Percentiles rank a stretch among this genome's conserved stretches.
Conservation (phyloP, 1,140 invertebrate species). For the Rhopalosiphum maidis region DNA sequence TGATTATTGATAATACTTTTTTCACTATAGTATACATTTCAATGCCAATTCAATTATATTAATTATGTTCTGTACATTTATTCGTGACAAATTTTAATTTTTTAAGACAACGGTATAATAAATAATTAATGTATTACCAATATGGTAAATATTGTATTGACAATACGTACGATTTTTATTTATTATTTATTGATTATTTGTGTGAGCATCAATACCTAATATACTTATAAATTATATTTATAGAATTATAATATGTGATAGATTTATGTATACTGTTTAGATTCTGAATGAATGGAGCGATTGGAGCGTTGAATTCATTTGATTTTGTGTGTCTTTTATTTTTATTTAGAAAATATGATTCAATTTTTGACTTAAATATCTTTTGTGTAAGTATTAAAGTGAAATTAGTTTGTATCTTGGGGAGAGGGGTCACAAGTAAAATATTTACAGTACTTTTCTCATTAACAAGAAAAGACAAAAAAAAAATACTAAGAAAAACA, state of each 20-base stretch:
- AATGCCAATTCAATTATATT: constrained; percentile 24
- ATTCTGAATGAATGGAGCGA: no score
- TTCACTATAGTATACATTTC: background rate
- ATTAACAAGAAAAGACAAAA: background rate
- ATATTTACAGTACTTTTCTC: background rate
- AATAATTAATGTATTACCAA: background rate
- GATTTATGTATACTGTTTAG: background rate
- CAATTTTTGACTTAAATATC: background rate
- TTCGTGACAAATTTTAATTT: background rate
- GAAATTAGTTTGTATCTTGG: background rate
- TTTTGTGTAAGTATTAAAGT: no score
- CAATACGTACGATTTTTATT: background rate
- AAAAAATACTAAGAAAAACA: background rate
- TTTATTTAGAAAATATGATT: background rate
- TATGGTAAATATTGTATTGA: background rate
- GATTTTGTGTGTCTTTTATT: background rate
- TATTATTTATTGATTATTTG: background rate
- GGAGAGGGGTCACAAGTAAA: background rate
- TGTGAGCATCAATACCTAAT: background rate
- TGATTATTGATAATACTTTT: background rate
- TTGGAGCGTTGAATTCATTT: background rate
- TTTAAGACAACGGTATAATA: background rate
- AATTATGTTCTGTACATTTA: background rate
- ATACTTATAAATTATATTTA: background rate
- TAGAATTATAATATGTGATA: background rate